Percentiles rank a stretch among this genome's conserved stretches.
Conservation (phyloP, 2,797 vertebrate species). For the Hydrolagus colliei region DNA sequence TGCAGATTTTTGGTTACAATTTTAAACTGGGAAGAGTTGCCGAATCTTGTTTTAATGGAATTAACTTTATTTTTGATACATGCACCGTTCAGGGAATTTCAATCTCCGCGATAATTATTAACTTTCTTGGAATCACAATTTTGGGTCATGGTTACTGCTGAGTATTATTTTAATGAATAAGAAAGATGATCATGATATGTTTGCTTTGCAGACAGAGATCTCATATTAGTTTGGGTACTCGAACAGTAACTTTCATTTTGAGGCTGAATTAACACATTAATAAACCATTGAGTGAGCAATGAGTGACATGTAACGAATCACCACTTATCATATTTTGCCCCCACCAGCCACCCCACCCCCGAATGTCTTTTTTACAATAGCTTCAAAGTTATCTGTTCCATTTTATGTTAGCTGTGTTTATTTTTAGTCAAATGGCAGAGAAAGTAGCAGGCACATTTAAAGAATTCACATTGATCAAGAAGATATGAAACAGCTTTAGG, state of each 20-base stretch:
- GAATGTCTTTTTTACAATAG: too few relatives aligned
- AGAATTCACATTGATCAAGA: neutral
- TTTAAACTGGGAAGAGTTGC: neutral
- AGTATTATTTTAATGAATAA: neutral
- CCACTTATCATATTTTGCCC: too few relatives aligned
- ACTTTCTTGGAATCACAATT: neutral
- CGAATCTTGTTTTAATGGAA: neutral
- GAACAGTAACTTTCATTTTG: too few relatives aligned
- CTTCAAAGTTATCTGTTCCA: neutral
- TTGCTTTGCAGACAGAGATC: too few relatives aligned
- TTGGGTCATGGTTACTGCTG: neutral
- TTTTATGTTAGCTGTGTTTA: neutral
- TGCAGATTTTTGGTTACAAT: neutral
- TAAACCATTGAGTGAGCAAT: too few relatives aligned
- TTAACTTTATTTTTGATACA: neutral
- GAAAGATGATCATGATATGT: too few relatives aligned
- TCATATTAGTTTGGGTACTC: too few relatives aligned
- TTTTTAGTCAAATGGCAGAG: neutral
- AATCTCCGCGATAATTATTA: neutral
- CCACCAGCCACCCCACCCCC: too few relatives aligned
- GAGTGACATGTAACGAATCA: too few relatives aligned
- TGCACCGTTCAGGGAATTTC: neutral
- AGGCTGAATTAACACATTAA: too few relatives aligned
- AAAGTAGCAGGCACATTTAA: neutral
- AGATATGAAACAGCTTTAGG: neutral